Conservation (phyloP, 2,888 invertebrate genomes). For the Leptinotarsa tumamoca region DNA sequence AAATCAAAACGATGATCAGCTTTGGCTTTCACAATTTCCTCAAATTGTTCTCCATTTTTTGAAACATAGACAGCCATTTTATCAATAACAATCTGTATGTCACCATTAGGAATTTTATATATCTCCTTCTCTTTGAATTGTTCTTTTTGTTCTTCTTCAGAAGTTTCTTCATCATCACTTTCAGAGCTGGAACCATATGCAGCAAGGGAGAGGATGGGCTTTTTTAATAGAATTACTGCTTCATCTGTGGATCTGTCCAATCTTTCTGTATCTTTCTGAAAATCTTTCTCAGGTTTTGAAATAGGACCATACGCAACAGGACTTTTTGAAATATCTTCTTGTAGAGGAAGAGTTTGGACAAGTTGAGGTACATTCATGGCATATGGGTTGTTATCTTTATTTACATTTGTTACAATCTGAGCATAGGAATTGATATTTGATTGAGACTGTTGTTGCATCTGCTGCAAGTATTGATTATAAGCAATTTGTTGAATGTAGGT, state of each 20-base stretch:
- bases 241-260: slow-evolving; percentile 20
- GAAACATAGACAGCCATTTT: slow-evolving; percentile 97
- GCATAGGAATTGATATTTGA: slow-evolving; percentile 60
- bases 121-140: slow-evolving; percentile 41
- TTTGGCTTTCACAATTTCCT: slow-evolving; percentile 85
- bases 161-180: slow-evolving; percentile 59
- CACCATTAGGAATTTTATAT: slow-evolving; percentile 77
- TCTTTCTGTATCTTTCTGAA: slow-evolving; percentile 29
- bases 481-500: slow-evolving; percentile 59
- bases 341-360: slow-evolving; percentile 40
- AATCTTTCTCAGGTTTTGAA: slow-evolving; percentile 18
- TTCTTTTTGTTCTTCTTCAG: slow-evolving; percentile 48
- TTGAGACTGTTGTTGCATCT: slow-evolving; percentile 49
- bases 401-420: slow-evolving; percentile 63
- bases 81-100: slow-evolving; percentile 88
- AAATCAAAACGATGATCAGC: slow-evolving; percentile 91
- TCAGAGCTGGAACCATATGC: slow-evolving; percentile 61
- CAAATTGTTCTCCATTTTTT: slow-evolving; percentile 94
- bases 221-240: slow-evolving; percentile 45
- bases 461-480: slow-evolving; percentile 61
- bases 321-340: slow-evolving; percentile 11
- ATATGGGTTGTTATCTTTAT: slow-evolving; percentile 59
- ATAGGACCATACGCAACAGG: slow-evolving; percentile 5
- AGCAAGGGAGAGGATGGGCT: slow-evolving; percentile 56
- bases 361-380: slow-evolving; percentile 49